Conservation (phyloP, 2,888 invertebrate genomes). For the Nesidiocoris tenuis region DNA sequence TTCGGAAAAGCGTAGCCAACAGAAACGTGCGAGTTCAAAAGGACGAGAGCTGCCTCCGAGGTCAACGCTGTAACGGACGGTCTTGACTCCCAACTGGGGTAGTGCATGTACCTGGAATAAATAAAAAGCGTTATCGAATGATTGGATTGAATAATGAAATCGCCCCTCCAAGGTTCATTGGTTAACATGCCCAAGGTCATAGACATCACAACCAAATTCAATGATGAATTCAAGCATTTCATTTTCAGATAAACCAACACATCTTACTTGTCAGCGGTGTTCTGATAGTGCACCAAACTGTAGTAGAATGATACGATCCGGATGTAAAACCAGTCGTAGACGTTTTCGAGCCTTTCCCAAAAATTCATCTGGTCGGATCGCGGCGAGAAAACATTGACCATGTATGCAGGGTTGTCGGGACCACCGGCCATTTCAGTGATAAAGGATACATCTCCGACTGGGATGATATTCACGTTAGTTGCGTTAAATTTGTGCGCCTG, state of each 20-base stretch:
- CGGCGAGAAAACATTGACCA: conserved; percentile 12
- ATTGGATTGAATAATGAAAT: background rate
- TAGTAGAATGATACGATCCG: background rate
- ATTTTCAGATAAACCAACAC: too few species aligned
- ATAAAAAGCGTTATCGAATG: background rate
- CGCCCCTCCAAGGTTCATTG: too few species aligned
- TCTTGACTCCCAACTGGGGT: conserved; percentile 26
- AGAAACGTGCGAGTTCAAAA: conserved; percentile 46
- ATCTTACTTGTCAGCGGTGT: background rate
- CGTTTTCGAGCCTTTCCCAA: conserved; percentile 35
- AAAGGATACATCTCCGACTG: conserved; percentile 18
- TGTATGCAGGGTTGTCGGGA: conserved; percentile 33
- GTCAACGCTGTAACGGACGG: conserved; percentile 44
- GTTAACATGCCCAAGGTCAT: too few species aligned
- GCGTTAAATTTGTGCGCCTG: conserved; percentile 29
- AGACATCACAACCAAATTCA: too few species aligned
- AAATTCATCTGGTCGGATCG: conserved; percentile 30
- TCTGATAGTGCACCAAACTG: background rate
- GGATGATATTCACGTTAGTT: conserved; percentile 2
- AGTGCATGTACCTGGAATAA: conserved; percentile 19
- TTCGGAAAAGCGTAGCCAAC: conserved; percentile 68
- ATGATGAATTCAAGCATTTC: too few species aligned
- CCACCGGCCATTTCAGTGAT: conserved; percentile 1
- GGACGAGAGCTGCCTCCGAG: conserved; percentile 41
- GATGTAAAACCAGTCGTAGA: conserved; percentile 6